A percentile compares a stretch with the other conserved stretches of the same genome.
Conservation (phyloP, 1,140 invertebrate species). For the Drosophila ogumai region DNA sequence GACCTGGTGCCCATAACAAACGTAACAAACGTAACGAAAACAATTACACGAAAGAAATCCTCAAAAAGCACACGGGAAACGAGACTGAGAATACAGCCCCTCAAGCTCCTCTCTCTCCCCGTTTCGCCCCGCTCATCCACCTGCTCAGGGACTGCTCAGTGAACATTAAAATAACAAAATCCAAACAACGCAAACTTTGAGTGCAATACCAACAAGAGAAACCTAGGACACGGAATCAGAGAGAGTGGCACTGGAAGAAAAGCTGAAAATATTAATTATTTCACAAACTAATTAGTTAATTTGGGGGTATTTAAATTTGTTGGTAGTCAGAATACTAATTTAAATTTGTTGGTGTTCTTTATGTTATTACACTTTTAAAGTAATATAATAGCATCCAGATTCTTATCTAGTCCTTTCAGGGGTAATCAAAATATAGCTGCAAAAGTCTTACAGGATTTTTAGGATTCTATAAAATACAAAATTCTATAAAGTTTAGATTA, state of each 20-base stretch:
- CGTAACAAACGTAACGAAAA: conserved; percentile 80
- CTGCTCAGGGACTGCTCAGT: conserved; percentile 40
- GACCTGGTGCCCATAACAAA: conserved; percentile 75
- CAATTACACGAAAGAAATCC: conserved; percentile 80
- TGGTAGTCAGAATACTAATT: too few species aligned
- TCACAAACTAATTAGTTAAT: background rate
- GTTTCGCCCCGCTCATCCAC: background rate
- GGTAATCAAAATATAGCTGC: too few species aligned
- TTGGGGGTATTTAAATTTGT: background rate
- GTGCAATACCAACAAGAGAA: conserved; percentile 65
- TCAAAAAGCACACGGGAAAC: conserved; percentile 72
- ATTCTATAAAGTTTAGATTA: background rate
- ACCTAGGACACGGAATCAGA: conserved; percentile 13
- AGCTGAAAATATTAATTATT: background rate
- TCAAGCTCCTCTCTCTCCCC: background rate
- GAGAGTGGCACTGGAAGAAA: conserved; percentile 7
- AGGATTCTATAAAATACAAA: background rate
- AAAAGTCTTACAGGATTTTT: too few species aligned
- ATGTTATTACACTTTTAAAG: too few species aligned
- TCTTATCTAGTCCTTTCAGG: too few species aligned
- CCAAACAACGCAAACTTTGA: conserved; percentile 81
- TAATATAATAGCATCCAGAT: too few species aligned
- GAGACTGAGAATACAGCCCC: conserved; percentile 47
- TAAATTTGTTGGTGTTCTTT: too few species aligned
- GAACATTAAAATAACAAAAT: conserved; percentile 80